Conservation (phyloP, 2,888 invertebrate species). For the Agrotis ipsilon region DNA sequence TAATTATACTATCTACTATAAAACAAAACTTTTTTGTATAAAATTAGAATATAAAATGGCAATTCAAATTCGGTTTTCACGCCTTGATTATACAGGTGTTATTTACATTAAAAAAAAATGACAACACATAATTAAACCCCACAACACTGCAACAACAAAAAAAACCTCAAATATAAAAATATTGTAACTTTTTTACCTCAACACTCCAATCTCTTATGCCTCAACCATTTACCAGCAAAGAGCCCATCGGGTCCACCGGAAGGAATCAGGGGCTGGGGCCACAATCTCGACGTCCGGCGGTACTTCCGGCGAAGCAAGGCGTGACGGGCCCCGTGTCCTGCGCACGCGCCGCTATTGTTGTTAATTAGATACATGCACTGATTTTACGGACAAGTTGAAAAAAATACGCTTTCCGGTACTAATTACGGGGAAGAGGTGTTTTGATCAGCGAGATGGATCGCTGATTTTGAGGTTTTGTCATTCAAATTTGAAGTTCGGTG, state of each 20-base stretch:
- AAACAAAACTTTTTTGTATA: no score
- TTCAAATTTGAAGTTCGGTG: slow-evolving; percentile 14
- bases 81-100: not conserved
- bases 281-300: slow-evolving; percentile 89
- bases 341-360: slow-evolving; percentile 81
- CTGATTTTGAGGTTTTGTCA: slow-evolving; percentile 37
- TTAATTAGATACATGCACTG: slow-evolving; percentile 67
- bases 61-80: no score
- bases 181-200: slow-evolving; percentile 31
- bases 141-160: not conserved
- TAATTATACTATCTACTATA: no score
- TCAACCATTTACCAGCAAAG: slow-evolving; percentile 57
- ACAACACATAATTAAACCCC: not conserved
- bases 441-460: slow-evolving; percentile 36
- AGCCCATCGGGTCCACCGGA: slow-evolving; percentile 82
- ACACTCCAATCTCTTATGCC: slow-evolving; percentile 49
- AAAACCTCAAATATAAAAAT: not conserved
- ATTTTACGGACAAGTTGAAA: slow-evolving; percentile 61
- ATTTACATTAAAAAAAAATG: not conserved
- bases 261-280: slow-evolving; percentile 89
- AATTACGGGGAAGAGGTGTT: slow-evolving; percentile 47
- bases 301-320: slow-evolving; percentile 81
- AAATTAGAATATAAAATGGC: no score
- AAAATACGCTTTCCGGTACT: slow-evolving; percentile 64
- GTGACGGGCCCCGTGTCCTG: slow-evolving; percentile 81